phyloP scores from a whole-genome alignment of 2,797 vertebrate genomes.

The Rallus crepitans region DNA sequence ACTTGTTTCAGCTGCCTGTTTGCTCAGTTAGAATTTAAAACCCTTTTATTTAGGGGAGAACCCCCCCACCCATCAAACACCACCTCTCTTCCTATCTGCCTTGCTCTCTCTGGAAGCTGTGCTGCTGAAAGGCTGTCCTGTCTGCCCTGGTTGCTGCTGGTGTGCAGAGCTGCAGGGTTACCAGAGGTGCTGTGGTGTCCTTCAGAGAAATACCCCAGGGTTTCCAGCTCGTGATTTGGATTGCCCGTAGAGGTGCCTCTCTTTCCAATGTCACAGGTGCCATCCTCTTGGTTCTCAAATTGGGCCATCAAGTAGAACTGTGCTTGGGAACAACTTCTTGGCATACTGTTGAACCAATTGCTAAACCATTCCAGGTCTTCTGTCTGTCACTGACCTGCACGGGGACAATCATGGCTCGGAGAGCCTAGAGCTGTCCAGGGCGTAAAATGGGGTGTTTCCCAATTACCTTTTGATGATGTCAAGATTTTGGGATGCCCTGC shows the following conservation, averaged over 20 bases:
- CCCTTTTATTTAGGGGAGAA: neutral
- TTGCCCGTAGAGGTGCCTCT: too few species aligned
- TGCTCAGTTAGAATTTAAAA: neutral
- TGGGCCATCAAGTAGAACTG: neutral
- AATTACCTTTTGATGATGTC: neutral
- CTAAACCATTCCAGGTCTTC: neutral
- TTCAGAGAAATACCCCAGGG: neutral
- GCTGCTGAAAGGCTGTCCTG: neutral
- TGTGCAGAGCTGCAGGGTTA: neutral
- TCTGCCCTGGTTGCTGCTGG: neutral
- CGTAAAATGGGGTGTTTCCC: neutral
- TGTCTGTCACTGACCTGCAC: fast-evolving
- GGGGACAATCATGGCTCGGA: neutral
- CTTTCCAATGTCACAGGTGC: fast-evolving
- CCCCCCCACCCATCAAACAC: fast-evolving
- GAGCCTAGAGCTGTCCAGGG: neutral
- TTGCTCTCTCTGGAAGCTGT: neutral
- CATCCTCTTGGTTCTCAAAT: neutral
- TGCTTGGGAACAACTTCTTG: neutral
- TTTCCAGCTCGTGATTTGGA: neutral
- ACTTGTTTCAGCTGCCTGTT: neutral
- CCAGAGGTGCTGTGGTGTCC: neutral
- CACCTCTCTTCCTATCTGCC: neutral
- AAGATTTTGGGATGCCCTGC: neutral
- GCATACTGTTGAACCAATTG: fast-evolving